Base-by-base conservation (phyloP, 1,140 invertebrate genomes). In the Trialeurodes vaporariorum region DNA sequence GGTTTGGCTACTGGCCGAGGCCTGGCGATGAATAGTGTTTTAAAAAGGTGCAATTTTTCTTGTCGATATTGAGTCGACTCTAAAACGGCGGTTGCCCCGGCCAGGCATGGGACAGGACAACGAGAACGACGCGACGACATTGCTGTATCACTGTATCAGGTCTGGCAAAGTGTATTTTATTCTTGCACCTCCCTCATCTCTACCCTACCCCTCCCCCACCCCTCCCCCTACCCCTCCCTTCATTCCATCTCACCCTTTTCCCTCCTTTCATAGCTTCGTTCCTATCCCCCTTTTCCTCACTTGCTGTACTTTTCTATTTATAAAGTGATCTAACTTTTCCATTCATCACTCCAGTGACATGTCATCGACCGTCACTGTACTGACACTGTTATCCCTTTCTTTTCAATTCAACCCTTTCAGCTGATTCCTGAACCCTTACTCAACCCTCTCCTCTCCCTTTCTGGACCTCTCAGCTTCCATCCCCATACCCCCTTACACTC, bases 321-420 rank as follows among this genome's bases (percentile, higher is more conserved):
- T 26, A 62, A 62, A 62, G 61, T 26, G 23, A 62, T 23, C 61
- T 26, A 62, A 24, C 61, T 62, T 62, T n/a, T 24, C 23, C 61
- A 62, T 62, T 62, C 34, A 49, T 49, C 34, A 49, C 34, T 17
- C 34, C 5, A 49, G 5, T 49, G 34, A 17, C 34, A 49, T 49
- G 34, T 49, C 34, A 49, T 49, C 34, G 17, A 49, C 5, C 34
- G 34, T 49, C 34, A 49, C 34, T 49, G 34, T 49, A 49, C 34
- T 49, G 34, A 49, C 34, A 49, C 34, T 49, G 34, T 49, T 49
- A 9, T 49, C 34, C 34, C 34, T 49, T 49, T 49, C 17, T 17
- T 49, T 49, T 49, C 34, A 5, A 49, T 49, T 49, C 34, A 49
- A 49, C 34, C 34, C 34, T 17, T 25, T 61, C 60, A n/a, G 5